Evolutionary conservation across 2,797 vertebrate species (phyloP).

Genomic region (Chromis chromis): DNA sequence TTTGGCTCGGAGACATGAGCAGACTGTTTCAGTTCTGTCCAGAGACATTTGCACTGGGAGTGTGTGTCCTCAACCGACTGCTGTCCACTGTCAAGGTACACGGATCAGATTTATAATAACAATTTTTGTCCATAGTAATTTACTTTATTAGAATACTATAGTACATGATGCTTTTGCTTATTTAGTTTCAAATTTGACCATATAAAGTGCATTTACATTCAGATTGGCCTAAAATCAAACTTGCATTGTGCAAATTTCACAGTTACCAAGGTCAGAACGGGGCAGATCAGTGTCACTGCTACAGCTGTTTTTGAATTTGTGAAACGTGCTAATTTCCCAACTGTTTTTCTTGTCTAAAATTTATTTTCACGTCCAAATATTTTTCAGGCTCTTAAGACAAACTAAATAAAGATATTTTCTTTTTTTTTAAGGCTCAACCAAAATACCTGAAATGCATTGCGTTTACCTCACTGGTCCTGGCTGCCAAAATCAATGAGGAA

Average conservation of each 20-base stretch:
- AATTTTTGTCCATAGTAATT: too few relatives aligned
- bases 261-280: too few relatives aligned
- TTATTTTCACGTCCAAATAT: fast-evolving
- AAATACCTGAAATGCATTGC: constrained; percentile 85
- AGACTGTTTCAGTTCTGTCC: constrained; percentile 81
- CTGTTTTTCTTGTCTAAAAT: too few relatives aligned
- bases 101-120: too few relatives aligned
- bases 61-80: constrained; percentile 82
- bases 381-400: background rate
- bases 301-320: too few relatives aligned
- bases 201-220: background rate
- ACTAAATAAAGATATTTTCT: background rate
- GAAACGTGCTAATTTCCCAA: background rate
- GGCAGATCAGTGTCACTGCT: too few relatives aligned
- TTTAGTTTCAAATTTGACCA: background rate
- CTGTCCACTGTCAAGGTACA: constrained; percentile 84
- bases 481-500: constrained; percentile 89
- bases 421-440: constrained; percentile 80
- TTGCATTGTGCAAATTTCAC: background rate
- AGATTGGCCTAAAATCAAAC: background rate
- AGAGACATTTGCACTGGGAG: constrained; percentile 82
- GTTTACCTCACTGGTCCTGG: constrained; percentile 87
- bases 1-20: constrained; percentile 83
- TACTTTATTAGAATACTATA: too few relatives aligned
- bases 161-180: too few relatives aligned